phyloP scores from a whole-genome alignment of 2,888 invertebrate species.

The Cremastobaeus sp. region DNA sequence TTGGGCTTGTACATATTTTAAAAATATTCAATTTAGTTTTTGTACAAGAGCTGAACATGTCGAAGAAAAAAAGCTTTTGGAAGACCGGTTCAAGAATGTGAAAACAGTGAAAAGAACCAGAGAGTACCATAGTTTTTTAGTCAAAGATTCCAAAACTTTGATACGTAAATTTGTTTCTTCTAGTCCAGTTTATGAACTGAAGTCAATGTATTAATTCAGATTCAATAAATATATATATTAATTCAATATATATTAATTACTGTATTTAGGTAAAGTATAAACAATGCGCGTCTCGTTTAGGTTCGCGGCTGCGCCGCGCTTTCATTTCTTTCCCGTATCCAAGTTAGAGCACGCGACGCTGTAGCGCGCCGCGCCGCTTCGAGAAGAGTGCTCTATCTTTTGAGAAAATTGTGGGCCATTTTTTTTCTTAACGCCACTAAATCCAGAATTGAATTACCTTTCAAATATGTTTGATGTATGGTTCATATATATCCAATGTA shows the following conservation, averaged over 20 bases:
- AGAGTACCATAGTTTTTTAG: slow-evolving; percentile 14
- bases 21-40: slow-evolving; percentile 23
- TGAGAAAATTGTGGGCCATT: too few relatives aligned
- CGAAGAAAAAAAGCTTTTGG: slow-evolving; percentile 4
- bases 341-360: not conserved
- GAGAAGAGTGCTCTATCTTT: too few relatives aligned
- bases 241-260: not conserved
- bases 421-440: too few relatives aligned
- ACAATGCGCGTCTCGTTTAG: too few relatives aligned
- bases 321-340: not conserved
- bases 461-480: too few relatives aligned
- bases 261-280: too few relatives aligned
- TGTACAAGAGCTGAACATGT: slow-evolving; percentile 15
- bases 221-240: not conserved
- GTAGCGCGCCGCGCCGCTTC: not conserved
- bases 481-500: too few relatives aligned
- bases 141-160: not conserved
- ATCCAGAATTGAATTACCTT: too few relatives aligned
- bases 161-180: slow-evolving; percentile 14
- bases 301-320: too few relatives aligned
- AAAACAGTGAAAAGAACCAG: slow-evolving; percentile 4
- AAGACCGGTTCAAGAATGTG: slow-evolving; percentile 8
- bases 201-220: slow-evolving; percentile 3
- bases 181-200: not conserved
- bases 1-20: slow-evolving; percentile 15